These are phyloP conservation scores for Schrankia costaestrigalis DNA, from an alignment of 2,888 invertebrate species.

Conservation along the genomic window DNA sequence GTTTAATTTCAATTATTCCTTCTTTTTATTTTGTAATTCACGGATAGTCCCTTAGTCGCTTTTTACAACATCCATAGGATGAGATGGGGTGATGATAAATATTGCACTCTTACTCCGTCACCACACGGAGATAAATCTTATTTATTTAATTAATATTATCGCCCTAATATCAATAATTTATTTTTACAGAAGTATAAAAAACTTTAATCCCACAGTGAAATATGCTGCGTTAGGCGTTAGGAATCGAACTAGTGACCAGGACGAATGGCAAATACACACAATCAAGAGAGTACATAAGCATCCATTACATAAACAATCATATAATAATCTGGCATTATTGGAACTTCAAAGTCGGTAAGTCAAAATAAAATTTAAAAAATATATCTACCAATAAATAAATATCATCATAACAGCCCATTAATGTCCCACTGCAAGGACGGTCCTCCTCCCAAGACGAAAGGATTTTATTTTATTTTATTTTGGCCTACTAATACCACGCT, in stretches of 20 bases:
- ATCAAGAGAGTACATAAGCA: not conserved
- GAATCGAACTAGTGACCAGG: constrained; percentile 1
- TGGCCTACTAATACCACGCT: no score
- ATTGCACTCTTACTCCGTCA: no score
- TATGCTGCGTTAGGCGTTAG: constrained; percentile 13
- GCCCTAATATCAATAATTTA: not conserved
- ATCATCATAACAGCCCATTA: not conserved
- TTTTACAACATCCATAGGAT: no score
- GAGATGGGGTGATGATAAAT: no score
- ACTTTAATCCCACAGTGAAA: not conserved
- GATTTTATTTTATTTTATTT: no score
- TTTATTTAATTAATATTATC: not conserved
- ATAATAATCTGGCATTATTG: constrained; percentile 4
- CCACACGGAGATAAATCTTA: no score
- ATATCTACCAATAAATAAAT: not conserved
- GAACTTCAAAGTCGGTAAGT: constrained; percentile 4
- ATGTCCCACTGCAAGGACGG: no score
- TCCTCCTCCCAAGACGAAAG: no score
- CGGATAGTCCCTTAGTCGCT: no score
- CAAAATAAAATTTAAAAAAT: not conserved
- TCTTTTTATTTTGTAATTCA: no score
- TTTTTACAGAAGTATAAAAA: not conserved
- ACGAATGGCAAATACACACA: constrained; percentile 1
- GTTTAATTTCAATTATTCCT: no score
- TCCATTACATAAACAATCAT: not conserved